Evolutionary conservation across 37 sponge, comb jelly and placozoan species (phyloP).

Genomic region (Hexactinellida sp.): DNA sequence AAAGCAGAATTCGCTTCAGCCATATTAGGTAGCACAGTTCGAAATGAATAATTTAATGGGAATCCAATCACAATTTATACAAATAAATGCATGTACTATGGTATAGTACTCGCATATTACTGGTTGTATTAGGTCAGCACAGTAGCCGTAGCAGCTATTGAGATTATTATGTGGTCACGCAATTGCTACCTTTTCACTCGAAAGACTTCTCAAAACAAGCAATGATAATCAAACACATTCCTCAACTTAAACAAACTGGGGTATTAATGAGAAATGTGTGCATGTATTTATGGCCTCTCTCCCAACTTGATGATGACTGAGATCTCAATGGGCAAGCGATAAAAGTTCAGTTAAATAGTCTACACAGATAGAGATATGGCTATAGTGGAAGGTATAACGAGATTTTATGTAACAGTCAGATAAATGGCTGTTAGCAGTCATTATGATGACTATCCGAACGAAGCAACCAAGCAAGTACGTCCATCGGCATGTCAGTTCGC

Average conservation of each 20-base stretch:
- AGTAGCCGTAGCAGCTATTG: neutral
- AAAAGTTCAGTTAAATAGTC: neutral
- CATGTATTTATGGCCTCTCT: neutral
- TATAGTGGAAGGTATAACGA: neutral
- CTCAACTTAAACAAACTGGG: neutral
- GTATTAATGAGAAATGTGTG: neutral
- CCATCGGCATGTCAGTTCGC: too few relatives aligned
- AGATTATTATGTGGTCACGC: conserved; percentile 12
- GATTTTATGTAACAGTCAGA: neutral
- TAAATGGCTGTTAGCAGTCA: neutral
- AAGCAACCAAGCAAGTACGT: neutral
- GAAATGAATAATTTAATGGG: neutral
- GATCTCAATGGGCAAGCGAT: neutral
- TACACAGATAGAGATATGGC: neutral
- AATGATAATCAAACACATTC: conserved; percentile 7
- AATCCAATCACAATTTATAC: neutral
- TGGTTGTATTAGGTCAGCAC: neutral
- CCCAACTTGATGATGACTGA: neutral
- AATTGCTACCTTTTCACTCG: neutral
- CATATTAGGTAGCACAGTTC: neutral
- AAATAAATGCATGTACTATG: neutral
- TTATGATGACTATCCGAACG: neutral
- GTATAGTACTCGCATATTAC: neutral
- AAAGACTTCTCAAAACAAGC: neutral
- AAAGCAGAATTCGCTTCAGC: neutral